Conservation (phyloP, 2,113 vertebrate species). For the Bambusicola thoracicus region DNA sequence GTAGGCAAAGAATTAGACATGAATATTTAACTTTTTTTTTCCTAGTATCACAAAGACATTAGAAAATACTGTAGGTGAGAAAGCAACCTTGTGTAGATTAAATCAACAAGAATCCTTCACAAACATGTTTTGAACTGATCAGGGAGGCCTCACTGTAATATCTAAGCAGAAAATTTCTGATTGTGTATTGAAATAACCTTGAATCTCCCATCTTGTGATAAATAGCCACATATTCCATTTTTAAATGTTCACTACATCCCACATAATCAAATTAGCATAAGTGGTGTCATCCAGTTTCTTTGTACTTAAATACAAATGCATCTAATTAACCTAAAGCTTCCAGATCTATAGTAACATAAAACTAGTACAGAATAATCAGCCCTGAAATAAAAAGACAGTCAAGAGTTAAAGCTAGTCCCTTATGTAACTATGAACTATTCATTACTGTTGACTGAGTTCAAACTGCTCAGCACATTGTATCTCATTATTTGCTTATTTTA, state of each 20-base stretch:
- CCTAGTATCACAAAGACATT: neutral
- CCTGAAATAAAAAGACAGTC: neutral
- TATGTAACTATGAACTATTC: neutral
- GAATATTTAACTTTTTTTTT: neutral
- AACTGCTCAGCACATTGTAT: neutral
- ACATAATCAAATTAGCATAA: constrained; percentile 47
- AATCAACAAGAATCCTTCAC: neutral
- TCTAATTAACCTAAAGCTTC: constrained; percentile 23
- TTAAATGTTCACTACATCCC: constrained; percentile 30
- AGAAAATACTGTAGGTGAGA: neutral
- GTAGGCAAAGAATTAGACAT: neutral
- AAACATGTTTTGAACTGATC: neutral
- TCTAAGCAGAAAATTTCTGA: neutral
- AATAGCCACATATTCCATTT: neutral
- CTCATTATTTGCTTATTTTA: constrained; percentile 42
- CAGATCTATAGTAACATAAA: neutral
- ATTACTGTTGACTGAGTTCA: constrained; percentile 17
- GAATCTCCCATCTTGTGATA: neutral
- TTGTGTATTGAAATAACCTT: constrained; percentile 46
- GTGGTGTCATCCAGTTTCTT: neutral
- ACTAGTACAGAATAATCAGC: neutral
- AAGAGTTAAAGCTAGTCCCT: neutral
- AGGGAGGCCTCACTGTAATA: neutral
- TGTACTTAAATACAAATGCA: constrained; percentile 6
- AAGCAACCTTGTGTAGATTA: neutral